These are phyloP conservation scores for Chiloscyllium plagiosum DNA, from an alignment of 2,113 vertebrate species.

Conservation along the genomic window DNA sequence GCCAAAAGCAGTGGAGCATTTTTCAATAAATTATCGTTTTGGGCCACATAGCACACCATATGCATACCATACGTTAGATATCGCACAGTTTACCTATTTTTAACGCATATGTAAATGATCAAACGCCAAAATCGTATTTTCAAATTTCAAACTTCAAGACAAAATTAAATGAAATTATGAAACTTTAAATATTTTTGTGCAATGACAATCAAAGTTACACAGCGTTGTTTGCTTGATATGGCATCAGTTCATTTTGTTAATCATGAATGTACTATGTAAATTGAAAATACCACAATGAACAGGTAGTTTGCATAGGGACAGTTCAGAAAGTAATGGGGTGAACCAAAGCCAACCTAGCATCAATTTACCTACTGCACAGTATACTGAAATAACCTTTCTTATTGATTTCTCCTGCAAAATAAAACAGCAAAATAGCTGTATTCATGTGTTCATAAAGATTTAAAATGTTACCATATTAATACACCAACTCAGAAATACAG, in stretches of 20 bases:
- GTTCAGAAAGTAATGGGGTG: neutral
- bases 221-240: neutral
- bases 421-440: neutral
- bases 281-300: neutral
- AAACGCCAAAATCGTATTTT: neutral
- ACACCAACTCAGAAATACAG: neutral
- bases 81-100: neutral
- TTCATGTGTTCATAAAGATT: slow-evolving; percentile 7
- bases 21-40: neutral
- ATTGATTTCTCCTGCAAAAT: slow-evolving; percentile 4
- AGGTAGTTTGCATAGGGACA: neutral
- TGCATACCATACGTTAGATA: neutral
- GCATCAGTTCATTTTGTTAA: neutral
- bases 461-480: neutral
- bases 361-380: neutral
- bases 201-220: neutral
- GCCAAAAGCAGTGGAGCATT: neutral
- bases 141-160: neutral
- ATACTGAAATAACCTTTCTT: neutral
- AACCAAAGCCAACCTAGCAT: neutral
- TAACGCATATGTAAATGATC: neutral
- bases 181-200: neutral
- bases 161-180: neutral
- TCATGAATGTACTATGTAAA: neutral
- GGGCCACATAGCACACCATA: neutral